Conservation (phyloP, 2,888 invertebrate species). For the Pristionchus mayeri region DNA sequence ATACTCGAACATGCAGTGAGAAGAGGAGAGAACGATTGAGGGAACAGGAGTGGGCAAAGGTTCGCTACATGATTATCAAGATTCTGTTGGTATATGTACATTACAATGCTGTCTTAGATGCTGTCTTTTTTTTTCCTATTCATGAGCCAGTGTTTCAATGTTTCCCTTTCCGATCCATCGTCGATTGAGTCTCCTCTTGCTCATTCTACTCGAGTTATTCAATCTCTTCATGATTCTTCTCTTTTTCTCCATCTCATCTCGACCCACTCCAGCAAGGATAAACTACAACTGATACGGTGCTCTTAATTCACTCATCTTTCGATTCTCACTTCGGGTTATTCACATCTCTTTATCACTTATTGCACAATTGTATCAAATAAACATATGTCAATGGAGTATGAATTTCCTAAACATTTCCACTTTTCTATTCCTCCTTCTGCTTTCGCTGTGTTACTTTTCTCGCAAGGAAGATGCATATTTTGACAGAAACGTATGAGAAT, state of each 20-base stretch:
- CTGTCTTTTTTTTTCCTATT: too few relatives aligned
- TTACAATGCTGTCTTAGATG: too few relatives aligned
- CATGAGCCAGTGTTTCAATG: too few relatives aligned
- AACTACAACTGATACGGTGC: conserved; percentile 18
- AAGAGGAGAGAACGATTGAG: conserved; percentile 6
- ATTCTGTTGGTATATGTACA: too few relatives aligned
- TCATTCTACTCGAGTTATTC: conserved; percentile 3
- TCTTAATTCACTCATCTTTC: neutral
- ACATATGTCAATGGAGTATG: too few relatives aligned
- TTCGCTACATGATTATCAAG: neutral
- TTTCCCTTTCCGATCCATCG: neutral
- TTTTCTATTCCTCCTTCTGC: neutral
- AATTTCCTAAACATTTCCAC: too few relatives aligned
- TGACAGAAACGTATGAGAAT: neutral
- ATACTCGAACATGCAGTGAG: conserved; percentile 11
- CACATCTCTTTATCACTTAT: neutral
- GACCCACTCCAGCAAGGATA: neutral
- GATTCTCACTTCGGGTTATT: neutral
- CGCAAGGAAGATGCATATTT: neutral
- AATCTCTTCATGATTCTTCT: conserved; percentile 23
- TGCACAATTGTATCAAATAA: neutral
- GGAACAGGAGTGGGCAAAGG: conserved; percentile 3
- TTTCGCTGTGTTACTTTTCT: neutral
- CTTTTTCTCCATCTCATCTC: neutral
- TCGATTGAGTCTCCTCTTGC: neutral